Base-by-base conservation (phyloP, 2,797 vertebrate species). In the Crax fasciolata region DNA sequence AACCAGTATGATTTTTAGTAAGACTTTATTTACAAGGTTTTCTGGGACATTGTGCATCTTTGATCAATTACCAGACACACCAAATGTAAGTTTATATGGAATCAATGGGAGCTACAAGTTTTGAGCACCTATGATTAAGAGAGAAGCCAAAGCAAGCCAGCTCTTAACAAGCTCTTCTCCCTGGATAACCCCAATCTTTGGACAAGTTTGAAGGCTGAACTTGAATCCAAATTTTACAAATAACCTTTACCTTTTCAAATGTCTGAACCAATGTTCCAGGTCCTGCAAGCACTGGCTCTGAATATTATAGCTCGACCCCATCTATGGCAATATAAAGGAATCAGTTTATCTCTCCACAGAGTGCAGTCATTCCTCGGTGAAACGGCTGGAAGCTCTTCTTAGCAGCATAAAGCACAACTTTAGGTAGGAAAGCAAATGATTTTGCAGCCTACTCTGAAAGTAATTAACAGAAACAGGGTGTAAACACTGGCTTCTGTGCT, bases 391-490 rank as follows among this genome's bases (percentile, higher is more conserved):
- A 68, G 27, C 25, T 77, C 49, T 91, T 95, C 90, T 81, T 63
- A 95, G 78, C 32, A 82, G 62, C 30, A 75, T 58, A 85, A 80
- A 92, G 27, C n/a, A 84, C 32, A 46, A 15, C 67, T 84, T 66
- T 85, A 84, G 15, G 9, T 91, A 55, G 76, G 59, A 77, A 25
- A 89, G 28, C 18, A 61, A 88, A 95, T 65, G 6, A 81, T 90
- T 86, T 91, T 93, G 52, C 28, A 86, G 80, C 58, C 61, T 92
- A 8, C 78, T 73, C 65, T 75, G 70, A 78, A 91, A 89, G 58
- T 78, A 96, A 94, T 95, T 93, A 96, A 91, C 89, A 94, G 89
- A 96, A 94, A 52, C 66, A 46, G 58, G 79, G 76, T 91, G 25
- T 78, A 92, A 92, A 85, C 48, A 81, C 48, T 0, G 1, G 66